Evolutionary conservation across 2,113 vertebrate genomes (phyloP).

Genomic region (Orthochromis malagaraziensis): DNA sequence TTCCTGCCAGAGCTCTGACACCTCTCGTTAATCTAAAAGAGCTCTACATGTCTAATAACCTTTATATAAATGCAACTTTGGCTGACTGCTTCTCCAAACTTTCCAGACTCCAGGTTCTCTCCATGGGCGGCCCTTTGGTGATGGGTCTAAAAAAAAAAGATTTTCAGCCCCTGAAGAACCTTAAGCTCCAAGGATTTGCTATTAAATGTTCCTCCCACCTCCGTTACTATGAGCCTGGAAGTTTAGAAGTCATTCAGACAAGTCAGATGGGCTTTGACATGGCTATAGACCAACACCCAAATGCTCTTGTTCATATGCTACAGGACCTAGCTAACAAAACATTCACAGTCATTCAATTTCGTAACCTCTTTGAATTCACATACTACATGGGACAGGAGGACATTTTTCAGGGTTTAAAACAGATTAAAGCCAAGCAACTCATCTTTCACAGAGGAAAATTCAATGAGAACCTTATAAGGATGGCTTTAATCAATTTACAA

Average conservation of each 20-base stretch:
- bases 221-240: conserved; percentile 70
- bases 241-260: conserved; percentile 67
- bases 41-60: conserved; percentile 78
- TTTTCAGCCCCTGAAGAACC: conserved; percentile 61
- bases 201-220: conserved; percentile 76
- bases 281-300: conserved; percentile 65
- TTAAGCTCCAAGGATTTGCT: conserved; percentile 63
- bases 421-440: conserved; percentile 49
- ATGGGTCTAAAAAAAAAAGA: conserved; percentile 55
- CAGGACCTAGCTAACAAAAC: conserved; percentile 69
- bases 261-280: conserved; percentile 72
- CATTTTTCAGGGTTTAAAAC: conserved; percentile 67
- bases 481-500: conserved; percentile 70
- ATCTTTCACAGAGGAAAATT: conserved; percentile 80
- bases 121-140: conserved; percentile 73
- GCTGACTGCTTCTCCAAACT: conserved; percentile 57
- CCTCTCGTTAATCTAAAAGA: conserved; percentile 55
- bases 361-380: conserved; percentile 80
- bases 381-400: conserved; percentile 68
- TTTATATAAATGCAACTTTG: conserved; percentile 59
- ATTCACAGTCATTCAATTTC: conserved; percentile 68
- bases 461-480: conserved; percentile 76
- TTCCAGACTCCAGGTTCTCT: conserved; percentile 56
- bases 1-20: conserved; percentile 64
- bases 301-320: conserved; percentile 60